Evolutionary conservation across 2,113 vertebrate species (phyloP).

Genomic region (Sinocyclocheilus rhinocerous): DNA sequence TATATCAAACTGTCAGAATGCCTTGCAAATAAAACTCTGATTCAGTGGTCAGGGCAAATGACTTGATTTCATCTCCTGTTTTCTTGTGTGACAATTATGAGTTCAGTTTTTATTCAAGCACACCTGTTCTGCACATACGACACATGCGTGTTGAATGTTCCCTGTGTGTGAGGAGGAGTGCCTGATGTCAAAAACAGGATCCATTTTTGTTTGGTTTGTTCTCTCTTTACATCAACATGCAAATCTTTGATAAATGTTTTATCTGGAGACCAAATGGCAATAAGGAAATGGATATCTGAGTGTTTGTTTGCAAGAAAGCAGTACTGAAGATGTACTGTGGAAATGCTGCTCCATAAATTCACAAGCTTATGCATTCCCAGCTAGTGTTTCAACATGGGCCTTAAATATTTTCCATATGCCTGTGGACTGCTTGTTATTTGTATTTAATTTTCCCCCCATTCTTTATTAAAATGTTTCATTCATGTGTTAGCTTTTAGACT

Average conservation of each 20-base stretch:
- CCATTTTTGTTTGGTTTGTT: not conserved
- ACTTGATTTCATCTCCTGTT: not conserved
- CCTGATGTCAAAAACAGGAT: not conserved
- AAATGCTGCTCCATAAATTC: slow-evolving; percentile 50
- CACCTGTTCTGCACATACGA: not conserved
- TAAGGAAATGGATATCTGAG: slow-evolving; percentile 53
- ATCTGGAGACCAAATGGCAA: slow-evolving; percentile 63
- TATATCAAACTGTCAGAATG: slow-evolving; percentile 48
- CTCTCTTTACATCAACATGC: not conserved
- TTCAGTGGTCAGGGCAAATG: slow-evolving; percentile 29
- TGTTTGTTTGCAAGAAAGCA: slow-evolving; percentile 54
- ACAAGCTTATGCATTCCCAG: slow-evolving; percentile 47
- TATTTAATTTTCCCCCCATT: not conserved
- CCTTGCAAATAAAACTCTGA: slow-evolving; percentile 46
- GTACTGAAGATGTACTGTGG: slow-evolving; percentile 49
- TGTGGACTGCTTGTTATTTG: slow-evolving; percentile 14
- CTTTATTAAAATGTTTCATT: not conserved
- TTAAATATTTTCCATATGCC: slow-evolving; percentile 63
- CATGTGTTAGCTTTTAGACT: slow-evolving; percentile 13
- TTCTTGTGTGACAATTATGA: slow-evolving; percentile 8
- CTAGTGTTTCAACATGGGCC: slow-evolving; percentile 65
- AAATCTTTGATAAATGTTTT: slow-evolving; percentile 48
- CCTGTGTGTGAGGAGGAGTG: slow-evolving; percentile 7
- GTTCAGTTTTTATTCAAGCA: slow-evolving; percentile 1
- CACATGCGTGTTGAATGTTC: slow-evolving; percentile 17